Conservation (phyloP, 2,113 vertebrate genomes). For the Neofelis nebulosa region DNA sequence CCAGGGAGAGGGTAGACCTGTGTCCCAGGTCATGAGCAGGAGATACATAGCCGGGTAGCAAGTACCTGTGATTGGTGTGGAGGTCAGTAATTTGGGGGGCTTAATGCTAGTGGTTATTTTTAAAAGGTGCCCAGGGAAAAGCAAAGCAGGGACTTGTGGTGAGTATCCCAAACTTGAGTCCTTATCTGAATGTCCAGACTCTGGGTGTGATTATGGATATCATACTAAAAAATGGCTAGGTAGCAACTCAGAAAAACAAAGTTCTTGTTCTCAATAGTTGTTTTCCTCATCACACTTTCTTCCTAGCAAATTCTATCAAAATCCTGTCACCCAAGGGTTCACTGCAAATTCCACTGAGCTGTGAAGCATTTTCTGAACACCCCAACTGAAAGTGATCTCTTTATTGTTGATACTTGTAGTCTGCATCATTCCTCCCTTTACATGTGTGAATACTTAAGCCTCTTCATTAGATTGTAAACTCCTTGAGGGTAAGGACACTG, state of each 20-base stretch:
- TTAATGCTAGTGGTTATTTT: neutral
- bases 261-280: neutral
- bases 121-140: neutral
- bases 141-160: neutral
- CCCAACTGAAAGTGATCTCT: neutral
- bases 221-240: neutral
- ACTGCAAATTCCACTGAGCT: neutral
- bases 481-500: neutral
- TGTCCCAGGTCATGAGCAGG: neutral
- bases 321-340: neutral
- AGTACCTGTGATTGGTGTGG: neutral
- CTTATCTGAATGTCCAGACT: neutral
- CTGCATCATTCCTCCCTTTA: neutral
- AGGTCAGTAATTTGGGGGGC: neutral
- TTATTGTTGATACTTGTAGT: neutral
- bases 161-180: neutral
- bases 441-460: neutral
- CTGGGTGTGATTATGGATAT: neutral
- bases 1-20: neutral
- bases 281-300: neutral
- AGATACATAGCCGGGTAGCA: neutral
- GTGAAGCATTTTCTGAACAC: neutral
- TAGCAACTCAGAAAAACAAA: neutral
- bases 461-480: neutral
- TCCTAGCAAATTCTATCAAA: neutral